A percentile compares a stretch with the other conserved stretches of the same genome.
Conservation (phyloP, 1,140 invertebrate species). For the Anoplolepis gracilipes region DNA sequence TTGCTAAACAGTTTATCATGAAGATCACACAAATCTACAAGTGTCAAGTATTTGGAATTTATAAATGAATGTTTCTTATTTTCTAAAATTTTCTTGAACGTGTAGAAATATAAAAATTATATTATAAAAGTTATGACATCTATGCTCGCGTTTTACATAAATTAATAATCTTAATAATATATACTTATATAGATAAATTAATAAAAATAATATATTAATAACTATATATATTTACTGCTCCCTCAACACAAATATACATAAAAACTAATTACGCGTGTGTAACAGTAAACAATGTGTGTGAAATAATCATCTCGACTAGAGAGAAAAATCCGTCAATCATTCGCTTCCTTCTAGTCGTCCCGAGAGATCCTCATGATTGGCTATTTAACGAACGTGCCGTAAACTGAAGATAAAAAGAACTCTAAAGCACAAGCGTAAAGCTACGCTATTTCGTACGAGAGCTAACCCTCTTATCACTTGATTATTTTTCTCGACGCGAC, state of each 20-base stretch:
- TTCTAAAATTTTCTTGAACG: neutral
- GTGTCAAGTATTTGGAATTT: neutral
- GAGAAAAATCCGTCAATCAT: conserved; percentile 23
- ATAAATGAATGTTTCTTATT: neutral
- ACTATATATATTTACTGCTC: neutral
- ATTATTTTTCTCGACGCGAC: neutral
- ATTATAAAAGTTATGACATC: neutral
- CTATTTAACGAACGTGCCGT: conserved; percentile 26
- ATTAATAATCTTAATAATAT: too few relatives aligned
- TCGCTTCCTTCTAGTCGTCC: neutral
- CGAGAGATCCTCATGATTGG: conserved; percentile 31
- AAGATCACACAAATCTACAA: neutral
- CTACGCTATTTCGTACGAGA: conserved; percentile 14
- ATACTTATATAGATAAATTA: neutral
- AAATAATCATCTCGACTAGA: neutral
- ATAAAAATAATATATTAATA: neutral
- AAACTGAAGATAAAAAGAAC: conserved; percentile 49
- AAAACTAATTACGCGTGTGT: neutral
- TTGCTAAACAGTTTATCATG: neutral
- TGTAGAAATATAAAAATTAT: neutral
- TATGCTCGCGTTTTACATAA: too few relatives aligned
- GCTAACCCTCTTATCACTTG: conserved; percentile 4
- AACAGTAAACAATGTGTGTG: too few relatives aligned
- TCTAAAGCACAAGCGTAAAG: conserved; percentile 32
- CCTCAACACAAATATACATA: neutral